Evolutionary conservation across 2,888 invertebrate genomes (phyloP), one percentile per base, ranked within the genome.

Genomic region (Pristionchus entomophagus): DNA sequence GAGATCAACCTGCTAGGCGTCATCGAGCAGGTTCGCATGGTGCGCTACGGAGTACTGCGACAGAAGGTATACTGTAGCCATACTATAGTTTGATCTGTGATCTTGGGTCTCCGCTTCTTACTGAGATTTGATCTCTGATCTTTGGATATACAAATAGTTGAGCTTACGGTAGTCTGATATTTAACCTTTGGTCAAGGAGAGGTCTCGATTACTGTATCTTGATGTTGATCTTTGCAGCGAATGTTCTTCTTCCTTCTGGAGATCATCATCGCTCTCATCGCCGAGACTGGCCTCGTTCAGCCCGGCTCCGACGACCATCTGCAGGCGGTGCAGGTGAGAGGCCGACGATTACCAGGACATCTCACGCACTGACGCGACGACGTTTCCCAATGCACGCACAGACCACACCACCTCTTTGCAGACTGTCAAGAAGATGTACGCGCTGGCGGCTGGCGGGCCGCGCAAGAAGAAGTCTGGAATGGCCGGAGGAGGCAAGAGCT

Each of bases 191-290:
- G n/a, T n/a, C n/a, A n/a, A n/a, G n/a, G n/a, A n/a, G n/a, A n/a
- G n/a, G n/a, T n/a, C 22, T 22, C 22, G 59, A 59, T 22, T n/a
- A n/a, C n/a, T n/a, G n/a, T n/a, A n/a, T n/a, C n/a, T 17, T 80
- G 51, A 80, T 29, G 29, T 80, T 49, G 53, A 49, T 51, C 51
- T 53, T 22, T 41, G 1, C 51, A 80, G 80, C 12, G 17, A 22
- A 80, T 80, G 80, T 80, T 80, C 80, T 51, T 29, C 80, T 51
- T 80, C 32, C 80, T 80, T 14, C 51, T 80, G 22, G 80, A 80
- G 53, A 53, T 80, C 51, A 26, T 80, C 22, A 53, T 80, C 80
- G 51, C 29, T 6, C 53, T 80, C 19, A 80, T 80, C 32, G 51
- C 80, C 32, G 80, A 80, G 51, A 80, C 80, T 5, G 80, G 80